A percentile compares a stretch with the other conserved stretches of the same genome.
Evolutionary conservation across 2,113 vertebrate species (phyloP).

Genomic region (Brienomyrus longianalis): DNA sequence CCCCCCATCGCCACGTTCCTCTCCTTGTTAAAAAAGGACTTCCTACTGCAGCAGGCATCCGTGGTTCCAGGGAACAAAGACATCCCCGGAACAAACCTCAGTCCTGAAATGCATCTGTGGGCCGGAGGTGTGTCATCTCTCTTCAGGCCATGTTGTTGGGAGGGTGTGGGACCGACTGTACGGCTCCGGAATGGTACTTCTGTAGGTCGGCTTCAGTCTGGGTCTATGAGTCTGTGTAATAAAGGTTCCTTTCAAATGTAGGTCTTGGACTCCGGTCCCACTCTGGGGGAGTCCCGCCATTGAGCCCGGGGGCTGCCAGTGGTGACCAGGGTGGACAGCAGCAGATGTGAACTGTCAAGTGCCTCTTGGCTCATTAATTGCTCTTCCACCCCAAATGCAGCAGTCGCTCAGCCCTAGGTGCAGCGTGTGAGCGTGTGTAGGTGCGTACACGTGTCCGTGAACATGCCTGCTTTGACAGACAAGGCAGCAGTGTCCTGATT

Average conservation of each 20-base stretch:
- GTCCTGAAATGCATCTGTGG: neutral
- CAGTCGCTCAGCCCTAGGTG: constrained; percentile 55
- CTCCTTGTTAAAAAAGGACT: neutral
- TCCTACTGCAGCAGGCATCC: neutral
- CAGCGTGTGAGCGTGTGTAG: constrained; percentile 12
- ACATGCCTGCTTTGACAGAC: constrained; percentile 11
- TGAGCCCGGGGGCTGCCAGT: constrained; percentile 49
- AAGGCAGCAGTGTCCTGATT: neutral
- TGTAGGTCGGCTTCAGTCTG: neutral
- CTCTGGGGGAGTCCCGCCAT: constrained; percentile 21
- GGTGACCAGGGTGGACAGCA: constrained; percentile 52
- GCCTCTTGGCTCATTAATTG: constrained; percentile 52
- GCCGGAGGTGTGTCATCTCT: neutral
- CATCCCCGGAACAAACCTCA: neutral
- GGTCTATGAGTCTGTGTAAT: constrained; percentile 1
- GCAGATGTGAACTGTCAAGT: constrained; percentile 65
- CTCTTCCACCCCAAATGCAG: constrained; percentile 50
- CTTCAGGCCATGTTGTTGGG: neutral
- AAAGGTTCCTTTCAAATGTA: neutral
- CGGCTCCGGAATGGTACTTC: neutral
- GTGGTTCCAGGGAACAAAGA: neutral
- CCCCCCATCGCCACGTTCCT: neutral
- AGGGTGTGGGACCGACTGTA: neutral
- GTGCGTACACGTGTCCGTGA: neutral
- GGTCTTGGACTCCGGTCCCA: neutral